phyloP scores from a whole-genome alignment of 2,888 invertebrate genomes.

The Schrankia costaestrigalis region DNA sequence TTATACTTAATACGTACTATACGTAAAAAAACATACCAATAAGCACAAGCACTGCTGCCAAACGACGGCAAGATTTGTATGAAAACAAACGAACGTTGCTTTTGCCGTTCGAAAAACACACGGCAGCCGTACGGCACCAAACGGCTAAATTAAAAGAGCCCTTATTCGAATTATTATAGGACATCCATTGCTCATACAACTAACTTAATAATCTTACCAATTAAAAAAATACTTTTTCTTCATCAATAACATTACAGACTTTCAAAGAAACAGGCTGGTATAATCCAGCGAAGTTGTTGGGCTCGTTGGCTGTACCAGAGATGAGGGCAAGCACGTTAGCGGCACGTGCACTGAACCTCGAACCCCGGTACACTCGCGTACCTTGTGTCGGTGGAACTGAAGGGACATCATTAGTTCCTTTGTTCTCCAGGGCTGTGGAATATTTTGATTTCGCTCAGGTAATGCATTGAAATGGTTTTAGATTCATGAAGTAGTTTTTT shows the following conservation, averaged over 20 bases:
- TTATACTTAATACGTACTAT: no score
- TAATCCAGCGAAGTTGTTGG: conserved; percentile 60
- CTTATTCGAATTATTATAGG: no score
- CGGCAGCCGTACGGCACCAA: no score
- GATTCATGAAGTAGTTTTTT: no score
- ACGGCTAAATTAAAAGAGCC: no score
- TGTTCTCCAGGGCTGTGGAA: conserved; percentile 69
- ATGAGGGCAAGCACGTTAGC: conserved; percentile 72
- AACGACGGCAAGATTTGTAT: no score
- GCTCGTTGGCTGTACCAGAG: conserved; percentile 68
- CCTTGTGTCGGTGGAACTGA: conserved; percentile 72
- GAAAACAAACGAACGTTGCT: no score
- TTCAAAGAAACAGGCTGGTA: conserved; percentile 71
- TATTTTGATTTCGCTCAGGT: conserved; percentile 68
- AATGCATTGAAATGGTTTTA: no score
- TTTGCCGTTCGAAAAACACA: no score
- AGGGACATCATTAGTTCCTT: conserved; percentile 61
- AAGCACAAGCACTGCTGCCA: no score
- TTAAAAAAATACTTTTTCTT: background rate
- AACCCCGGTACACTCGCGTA: conserved; percentile 63
- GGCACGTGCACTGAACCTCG: conserved; percentile 60
- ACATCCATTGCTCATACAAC: no score
- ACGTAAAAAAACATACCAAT: no score
- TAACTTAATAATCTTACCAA: background rate
- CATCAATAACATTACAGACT: conserved; percentile 40